Base-by-base conservation (phyloP, 2,797 vertebrate species). In the Pseudopleuronectes americanus region DNA sequence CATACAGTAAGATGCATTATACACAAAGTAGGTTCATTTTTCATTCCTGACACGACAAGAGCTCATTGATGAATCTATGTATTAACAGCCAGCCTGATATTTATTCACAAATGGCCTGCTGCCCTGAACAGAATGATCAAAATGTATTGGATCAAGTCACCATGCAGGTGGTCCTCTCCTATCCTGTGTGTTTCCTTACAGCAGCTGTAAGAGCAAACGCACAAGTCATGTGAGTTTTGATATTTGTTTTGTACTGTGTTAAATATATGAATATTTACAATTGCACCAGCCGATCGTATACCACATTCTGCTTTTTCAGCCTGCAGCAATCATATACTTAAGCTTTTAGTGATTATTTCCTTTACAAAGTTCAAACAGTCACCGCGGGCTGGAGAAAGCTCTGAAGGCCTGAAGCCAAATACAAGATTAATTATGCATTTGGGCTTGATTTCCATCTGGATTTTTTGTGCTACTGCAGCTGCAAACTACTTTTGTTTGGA, bases 141-240 rank as follows among this genome's bases (percentile, higher is more conserved):
- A 77, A 70, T 74, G 17, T 17, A 67, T 83, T 65, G 51, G 64
- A 80, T 86, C 84, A 84, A 91, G 90, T 92, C 89, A 90, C 91
- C 57, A 68, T 93, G 92, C 92, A 93, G 84, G 89, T 90, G 89
- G 79, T 89, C 88, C 80, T 85, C 84, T 87, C 83, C 75, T 85
- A 80, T 91, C 89, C 87, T 38, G 74, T 89, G 87, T 84, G 79
- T 91, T 92, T 91, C 89, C 77, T 79, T 79, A 53, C 79, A 53
- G 57, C 77, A 77, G 70, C 69, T 59, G 62, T 64, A 47, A 70
- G 80, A 56, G 72, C 85, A 90, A 90, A 91, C 16, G n/a, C 74
- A 80, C 63, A 22, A 68, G 61, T 79, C 36, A 0, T 77, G 80
- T 76, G 76, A 81, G 68, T 77, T 21, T 56, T 68, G 43, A 38